Evolutionary conservation across 92 coral and sea anemone genomes (phyloP), one percentile per base, ranked within the genome.

Genomic region (Metridium senile): DNA sequence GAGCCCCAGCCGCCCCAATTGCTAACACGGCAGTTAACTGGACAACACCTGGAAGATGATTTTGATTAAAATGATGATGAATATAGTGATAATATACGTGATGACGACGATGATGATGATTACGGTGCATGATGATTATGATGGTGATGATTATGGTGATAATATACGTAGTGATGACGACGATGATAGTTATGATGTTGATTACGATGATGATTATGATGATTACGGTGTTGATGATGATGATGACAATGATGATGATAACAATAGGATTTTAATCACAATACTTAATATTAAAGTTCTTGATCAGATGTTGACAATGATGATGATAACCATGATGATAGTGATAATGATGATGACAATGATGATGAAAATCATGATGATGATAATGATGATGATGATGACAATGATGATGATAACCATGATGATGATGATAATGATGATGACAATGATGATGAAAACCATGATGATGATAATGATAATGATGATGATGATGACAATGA

Each of bases 1-100:
- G 72, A 3, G 21, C 91, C 87, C 97, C 97, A 91, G 28, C 76
- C 35, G 1, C 88, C 86, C 97, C 97, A 91, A 58, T 54, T 25
- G 61, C 71, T 82, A 20, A 88, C 88, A 23, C 20, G 80, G 49
- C 98, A 90, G 67, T 93, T 81, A 25, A 90, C 93, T 11, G 96
- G 97, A 78, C 98, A 93, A 63, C 98, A 93, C 21, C 91, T 21
- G 72, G 25, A 58, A 78, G 74, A 13, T 33, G 27, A 46, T 19
- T 26, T 11, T 11, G 11, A 30, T 31, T 35, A 59, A 2, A n/a
- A 29, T 7, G 23, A 63, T 21, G 3, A 1, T 10, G 31, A 59
- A 1, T 22, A 9, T 26, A 22, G 11, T 25, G 10, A 35, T 9
- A 21, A 68, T 9, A 35, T 68, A 39, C 19, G 22, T 11, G 11